A percentile compares a stretch with the other conserved stretches of the same genome.
Evolutionary conservation across 2,113 vertebrate species (phyloP).

Genomic region (Sterna hirundo): DNA sequence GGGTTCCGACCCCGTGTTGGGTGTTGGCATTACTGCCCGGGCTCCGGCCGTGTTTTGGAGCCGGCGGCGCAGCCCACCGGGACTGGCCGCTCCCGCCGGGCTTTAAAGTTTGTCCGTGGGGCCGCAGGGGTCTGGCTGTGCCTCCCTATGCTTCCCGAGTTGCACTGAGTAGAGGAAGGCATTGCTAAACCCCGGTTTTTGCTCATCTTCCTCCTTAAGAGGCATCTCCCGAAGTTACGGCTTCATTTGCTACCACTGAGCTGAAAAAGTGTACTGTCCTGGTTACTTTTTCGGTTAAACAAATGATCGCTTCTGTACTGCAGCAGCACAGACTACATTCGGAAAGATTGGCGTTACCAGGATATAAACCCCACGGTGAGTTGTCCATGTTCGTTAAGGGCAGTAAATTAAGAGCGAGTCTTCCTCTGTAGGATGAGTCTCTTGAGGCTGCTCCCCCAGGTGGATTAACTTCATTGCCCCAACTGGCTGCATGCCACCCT

Average conservation of each 20-base stretch:
- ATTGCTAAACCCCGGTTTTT: not conserved
- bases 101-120: fast-evolving
- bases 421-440: not conserved
- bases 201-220: too few relatives aligned
- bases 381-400: not conserved
- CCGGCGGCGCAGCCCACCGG: too few relatives aligned
- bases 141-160: not conserved
- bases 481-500: not conserved
- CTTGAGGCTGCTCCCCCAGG: not conserved
- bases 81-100: not conserved
- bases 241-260: not conserved
- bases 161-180: fast-evolving
- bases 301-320: not conserved
- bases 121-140: not conserved
- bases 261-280: not conserved
- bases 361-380: not conserved
- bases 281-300: not conserved
- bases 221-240: not conserved
- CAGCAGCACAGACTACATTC: not conserved
- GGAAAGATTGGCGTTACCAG: not conserved
- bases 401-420: not conserved
- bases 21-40: not conserved
- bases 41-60: too few relatives aligned
- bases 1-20: too few relatives aligned
- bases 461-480: not conserved